A percentile compares a stretch with the other conserved stretches of the same genome.
phyloP scores from a whole-genome alignment of 2,888 invertebrate species.

The Amphiduros pacificus region DNA sequence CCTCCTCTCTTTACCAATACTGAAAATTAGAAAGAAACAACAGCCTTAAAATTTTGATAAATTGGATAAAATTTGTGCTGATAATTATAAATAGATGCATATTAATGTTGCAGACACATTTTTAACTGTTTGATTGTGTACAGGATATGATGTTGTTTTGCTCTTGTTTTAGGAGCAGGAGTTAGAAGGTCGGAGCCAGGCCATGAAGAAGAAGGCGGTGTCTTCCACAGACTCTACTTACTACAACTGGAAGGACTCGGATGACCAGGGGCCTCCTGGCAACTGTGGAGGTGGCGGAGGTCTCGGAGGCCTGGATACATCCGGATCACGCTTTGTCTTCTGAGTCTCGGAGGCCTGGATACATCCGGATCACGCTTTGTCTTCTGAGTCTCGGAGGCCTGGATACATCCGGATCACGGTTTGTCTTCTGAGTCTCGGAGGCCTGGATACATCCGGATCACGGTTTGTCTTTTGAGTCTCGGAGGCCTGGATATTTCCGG shows the following conservation, averaged over 20 bases:
- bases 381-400: constrained; percentile 7
- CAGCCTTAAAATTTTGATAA: not conserved
- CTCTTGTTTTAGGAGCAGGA: constrained; percentile 18
- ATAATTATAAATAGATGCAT: not conserved
- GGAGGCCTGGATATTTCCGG: too few relatives aligned
- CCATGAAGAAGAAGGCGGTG: constrained; percentile 3
- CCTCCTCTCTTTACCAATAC: not conserved
- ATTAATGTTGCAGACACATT: not conserved
- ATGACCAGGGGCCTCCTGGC: constrained; percentile 14
- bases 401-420: constrained; percentile 12
- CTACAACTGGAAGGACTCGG: constrained; percentile 19
- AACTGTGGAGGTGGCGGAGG: constrained; percentile 20
- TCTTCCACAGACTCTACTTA: constrained; percentile 2
- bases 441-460: constrained; percentile 10
- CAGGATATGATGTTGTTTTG: not conserved
- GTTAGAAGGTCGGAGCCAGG: constrained; percentile 10
- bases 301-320: constrained; percentile 5
- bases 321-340: constrained; percentile 12
- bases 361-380: constrained; percentile 13
- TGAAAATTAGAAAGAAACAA: not conserved
- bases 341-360: constrained; percentile 8
- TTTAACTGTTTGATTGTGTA: not conserved
- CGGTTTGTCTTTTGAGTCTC: constrained; percentile 13
- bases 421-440: constrained; percentile 9
- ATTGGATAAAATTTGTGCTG: not conserved